These are phyloP conservation scores for Dendrolimus punctatus DNA, from an alignment of 1,140 invertebrate genomes.

Conservation along the genomic window DNA sequence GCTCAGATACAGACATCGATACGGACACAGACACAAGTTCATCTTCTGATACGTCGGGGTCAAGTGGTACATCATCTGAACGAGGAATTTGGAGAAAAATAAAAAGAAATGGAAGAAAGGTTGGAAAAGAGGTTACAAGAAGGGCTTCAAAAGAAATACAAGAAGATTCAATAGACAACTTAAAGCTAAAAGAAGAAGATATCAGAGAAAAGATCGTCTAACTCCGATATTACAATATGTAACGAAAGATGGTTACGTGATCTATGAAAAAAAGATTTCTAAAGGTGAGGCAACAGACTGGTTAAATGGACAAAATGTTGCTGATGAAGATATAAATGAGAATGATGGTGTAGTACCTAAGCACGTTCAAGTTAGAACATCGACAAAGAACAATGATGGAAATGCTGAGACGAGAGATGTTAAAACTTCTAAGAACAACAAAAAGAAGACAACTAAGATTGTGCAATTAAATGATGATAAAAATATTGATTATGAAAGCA, in stretches of 20 bases:
- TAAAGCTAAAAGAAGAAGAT: slow-evolving; percentile 15
- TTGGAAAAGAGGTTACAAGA: slow-evolving; percentile 24
- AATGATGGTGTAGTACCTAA: slow-evolving; percentile 10
- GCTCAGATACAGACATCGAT: slow-evolving; percentile 25
- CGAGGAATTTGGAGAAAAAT: slow-evolving; percentile 4
- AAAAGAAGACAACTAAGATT: slow-evolving; percentile 17
- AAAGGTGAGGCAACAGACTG: slow-evolving; percentile 53
- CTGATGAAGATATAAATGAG: slow-evolving; percentile 13
- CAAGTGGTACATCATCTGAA: slow-evolving; percentile 25
- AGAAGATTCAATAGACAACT: slow-evolving; percentile 19
- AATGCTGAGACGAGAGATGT: slow-evolving; percentile 10
- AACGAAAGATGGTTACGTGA: slow-evolving; percentile 57
- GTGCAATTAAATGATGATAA: slow-evolving; percentile 8
- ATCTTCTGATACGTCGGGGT: slow-evolving; percentile 1
- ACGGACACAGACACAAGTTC: slow-evolving; percentile 16
- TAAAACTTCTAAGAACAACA: slow-evolving; percentile 7
- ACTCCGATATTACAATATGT: slow-evolving; percentile 54
- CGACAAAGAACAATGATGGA: slow-evolving; percentile 10
- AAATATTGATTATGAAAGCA: background rate
- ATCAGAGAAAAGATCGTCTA: slow-evolving; percentile 26
- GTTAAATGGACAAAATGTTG: slow-evolving; percentile 27
- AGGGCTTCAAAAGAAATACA: slow-evolving; percentile 8
- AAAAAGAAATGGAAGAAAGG: slow-evolving; percentile 8
- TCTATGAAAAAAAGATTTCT: slow-evolving; percentile 56
- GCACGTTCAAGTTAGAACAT: slow-evolving; percentile 1